Evolutionary conservation across 2,113 vertebrate genomes (phyloP).

Genomic region (Sceloporus undulatus): DNA sequence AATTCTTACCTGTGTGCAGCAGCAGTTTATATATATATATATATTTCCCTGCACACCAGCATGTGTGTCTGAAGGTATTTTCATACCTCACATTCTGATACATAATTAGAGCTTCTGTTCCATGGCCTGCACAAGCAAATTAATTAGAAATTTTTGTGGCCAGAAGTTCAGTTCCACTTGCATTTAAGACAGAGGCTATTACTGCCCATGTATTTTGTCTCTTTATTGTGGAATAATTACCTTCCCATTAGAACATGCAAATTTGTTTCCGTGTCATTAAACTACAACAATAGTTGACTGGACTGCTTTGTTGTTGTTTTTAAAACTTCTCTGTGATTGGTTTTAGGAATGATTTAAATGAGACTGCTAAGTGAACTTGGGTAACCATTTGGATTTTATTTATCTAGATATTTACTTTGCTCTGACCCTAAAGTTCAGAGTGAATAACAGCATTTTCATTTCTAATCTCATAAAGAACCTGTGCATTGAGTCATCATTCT

Average conservation of each 20-base stretch:
- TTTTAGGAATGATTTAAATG: background rate
- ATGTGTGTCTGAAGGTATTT: constrained; percentile 18
- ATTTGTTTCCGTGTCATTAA: constrained; percentile 56
- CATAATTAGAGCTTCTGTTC: constrained; percentile 61
- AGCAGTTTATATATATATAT: too few relatives aligned
- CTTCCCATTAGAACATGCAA: constrained; percentile 53
- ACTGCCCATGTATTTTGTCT: constrained; percentile 22
- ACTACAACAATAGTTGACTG: constrained; percentile 8
- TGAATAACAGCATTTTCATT: too few relatives aligned
- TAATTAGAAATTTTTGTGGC: constrained; percentile 63
- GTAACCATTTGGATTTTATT: background rate
- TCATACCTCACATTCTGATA: constrained; percentile 35
- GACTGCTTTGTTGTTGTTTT: background rate
- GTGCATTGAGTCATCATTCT: too few relatives aligned
- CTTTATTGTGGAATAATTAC: constrained; percentile 54
- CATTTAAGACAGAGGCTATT: constrained; percentile 50
- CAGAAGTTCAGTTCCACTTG: constrained; percentile 1
- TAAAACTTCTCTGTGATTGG: constrained; percentile 25
- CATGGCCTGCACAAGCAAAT: constrained; percentile 55
- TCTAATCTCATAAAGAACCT: too few relatives aligned
- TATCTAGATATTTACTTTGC: background rate
- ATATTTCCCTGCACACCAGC: background rate
- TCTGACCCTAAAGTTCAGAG: too few relatives aligned
- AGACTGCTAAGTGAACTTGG: accelerated
- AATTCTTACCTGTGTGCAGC: background rate